Base-by-base conservation (phyloP, 2,888 invertebrate genomes). In the Troides oblongomaculatus region DNA sequence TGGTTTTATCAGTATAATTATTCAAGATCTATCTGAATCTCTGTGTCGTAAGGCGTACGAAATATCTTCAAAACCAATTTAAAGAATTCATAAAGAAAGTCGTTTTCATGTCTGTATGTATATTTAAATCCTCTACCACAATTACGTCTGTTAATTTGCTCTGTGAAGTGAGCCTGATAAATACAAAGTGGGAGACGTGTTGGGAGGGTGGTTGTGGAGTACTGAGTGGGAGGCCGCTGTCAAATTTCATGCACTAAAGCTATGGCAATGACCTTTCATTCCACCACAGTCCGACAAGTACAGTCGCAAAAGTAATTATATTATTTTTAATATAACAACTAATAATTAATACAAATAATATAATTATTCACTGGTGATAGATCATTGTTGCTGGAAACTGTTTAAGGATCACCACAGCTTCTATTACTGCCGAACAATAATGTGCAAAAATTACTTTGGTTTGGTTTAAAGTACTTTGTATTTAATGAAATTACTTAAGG, bases 161-260 rank as follows among this genome's bases (percentile, higher is more conserved):
- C 74, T 74, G 73, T 75, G 78, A 82, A 80, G 82, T 83, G 78
- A 78, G 77, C 76, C 76, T 78, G 83, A 84, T 86, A 85, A 85
- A 87, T 81, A 82, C 79, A 69, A 73, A 74, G 72, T 62, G 68
- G 62, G 36, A 57, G 66, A 50, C 74, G 70, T 66, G 43, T 61
- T 63, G 57, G 53, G 76, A 50, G 78, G 77, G 77, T 70, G 78
- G 74, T 71, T 75, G 69, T 71, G 73, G 64, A 62, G 64, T 56
- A 21, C 30, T 30, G 64, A 5, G 30, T 68, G 72, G 74, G 77
- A 72, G 76, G 76, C 66, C 73, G 81, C 82, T 87, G 88, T 87
- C 88, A 88, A 88, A 87, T 88, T 88, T 88, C 82, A 85, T 86
- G 84, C 86, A 81, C 84, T 84, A 84, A 86, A 87, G 84, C 88